A percentile compares a stretch with the other conserved stretches of the same genome.
Evolutionary conservation across 2,113 vertebrate genomes (phyloP).

Genomic region (Channa maculata): DNA sequence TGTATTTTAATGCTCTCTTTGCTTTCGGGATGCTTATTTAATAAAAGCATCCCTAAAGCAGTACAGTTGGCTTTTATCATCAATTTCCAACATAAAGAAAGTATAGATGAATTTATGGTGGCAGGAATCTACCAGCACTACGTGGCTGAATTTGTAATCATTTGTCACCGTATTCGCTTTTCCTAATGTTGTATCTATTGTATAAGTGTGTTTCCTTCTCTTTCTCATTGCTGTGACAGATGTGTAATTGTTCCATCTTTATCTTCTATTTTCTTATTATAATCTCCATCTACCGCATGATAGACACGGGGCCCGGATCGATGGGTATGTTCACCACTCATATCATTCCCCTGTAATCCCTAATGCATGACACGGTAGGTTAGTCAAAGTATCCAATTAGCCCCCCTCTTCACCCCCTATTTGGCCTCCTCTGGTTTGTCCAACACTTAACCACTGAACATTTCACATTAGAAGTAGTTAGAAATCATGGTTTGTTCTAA

Average conservation of each 20-base stretch:
- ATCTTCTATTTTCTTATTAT: slow-evolving; percentile 76
- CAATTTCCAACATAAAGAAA: neutral
- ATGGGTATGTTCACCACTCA: slow-evolving; percentile 84
- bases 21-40: too few species aligned
- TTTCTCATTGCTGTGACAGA: slow-evolving; percentile 35
- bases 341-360: slow-evolving; percentile 45
- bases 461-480: neutral
- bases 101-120: neutral
- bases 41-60: too few species aligned
- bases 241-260: slow-evolving; percentile 71
- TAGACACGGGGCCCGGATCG: slow-evolving; percentile 84
- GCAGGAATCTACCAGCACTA: slow-evolving; percentile 9
- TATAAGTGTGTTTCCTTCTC: slow-evolving; percentile 46
- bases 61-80: too few species aligned
- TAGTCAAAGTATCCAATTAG: neutral
- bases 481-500: slow-evolving; percentile 27
- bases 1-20: too few species aligned
- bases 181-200: slow-evolving; percentile 22
- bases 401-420: neutral
- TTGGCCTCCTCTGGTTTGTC: slow-evolving; percentile 11
- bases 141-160: neutral
- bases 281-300: slow-evolving; percentile 73
- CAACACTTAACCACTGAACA: neutral
- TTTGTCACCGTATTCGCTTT: slow-evolving; percentile 31
- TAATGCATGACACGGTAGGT: slow-evolving; percentile 42